Percentiles rank a stretch among this genome's conserved stretches.
These are phyloP conservation scores for Teleopsis dalmanni DNA, from an alignment of 1,140 invertebrate genomes.

Conservation along the genomic window DNA sequence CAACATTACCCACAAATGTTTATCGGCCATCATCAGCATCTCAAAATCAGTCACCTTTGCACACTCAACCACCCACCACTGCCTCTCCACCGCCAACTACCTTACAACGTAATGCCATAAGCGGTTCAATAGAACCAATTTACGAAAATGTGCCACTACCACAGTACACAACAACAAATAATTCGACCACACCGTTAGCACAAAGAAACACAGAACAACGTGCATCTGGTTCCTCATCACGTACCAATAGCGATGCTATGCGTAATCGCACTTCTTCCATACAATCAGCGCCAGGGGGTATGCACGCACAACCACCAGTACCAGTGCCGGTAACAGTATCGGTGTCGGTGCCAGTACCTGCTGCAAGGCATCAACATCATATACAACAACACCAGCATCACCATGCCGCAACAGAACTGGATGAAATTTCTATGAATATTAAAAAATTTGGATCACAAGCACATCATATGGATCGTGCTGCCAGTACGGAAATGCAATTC, in stretches of 20 bases:
- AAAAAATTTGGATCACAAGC: too few relatives aligned
- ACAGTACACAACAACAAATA: conserved; percentile 45
- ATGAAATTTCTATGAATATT: too few relatives aligned
- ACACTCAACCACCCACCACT: conserved; percentile 14
- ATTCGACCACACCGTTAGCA: conserved; percentile 9
- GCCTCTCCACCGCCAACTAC: conserved; percentile 21
- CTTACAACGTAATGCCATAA: conserved; percentile 30
- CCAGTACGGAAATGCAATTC: conserved; percentile 30
- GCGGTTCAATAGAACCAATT: conserved; percentile 56
- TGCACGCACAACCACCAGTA: conserved; percentile 13
- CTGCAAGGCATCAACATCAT: conserved; percentile 10
- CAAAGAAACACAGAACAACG: conserved; percentile 14
- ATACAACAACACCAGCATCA: conserved; percentile 1
- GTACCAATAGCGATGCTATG: conserved; percentile 26
- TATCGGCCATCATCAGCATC: conserved; percentile 25
- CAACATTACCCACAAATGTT: conserved; percentile 23
- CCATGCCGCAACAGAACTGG: neutral
- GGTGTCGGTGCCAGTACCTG: conserved; percentile 13
- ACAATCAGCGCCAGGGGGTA: conserved; percentile 59
- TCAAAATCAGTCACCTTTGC: conserved; percentile 6
- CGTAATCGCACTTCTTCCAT: conserved; percentile 58
- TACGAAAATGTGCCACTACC: conserved; percentile 69
- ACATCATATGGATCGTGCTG: conserved; percentile 23
- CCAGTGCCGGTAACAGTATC: too few relatives aligned
- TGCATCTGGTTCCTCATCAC: conserved; percentile 44